phyloP scores from a whole-genome alignment of 2,797 vertebrate genomes.

The Tolypeutes matacus region DNA sequence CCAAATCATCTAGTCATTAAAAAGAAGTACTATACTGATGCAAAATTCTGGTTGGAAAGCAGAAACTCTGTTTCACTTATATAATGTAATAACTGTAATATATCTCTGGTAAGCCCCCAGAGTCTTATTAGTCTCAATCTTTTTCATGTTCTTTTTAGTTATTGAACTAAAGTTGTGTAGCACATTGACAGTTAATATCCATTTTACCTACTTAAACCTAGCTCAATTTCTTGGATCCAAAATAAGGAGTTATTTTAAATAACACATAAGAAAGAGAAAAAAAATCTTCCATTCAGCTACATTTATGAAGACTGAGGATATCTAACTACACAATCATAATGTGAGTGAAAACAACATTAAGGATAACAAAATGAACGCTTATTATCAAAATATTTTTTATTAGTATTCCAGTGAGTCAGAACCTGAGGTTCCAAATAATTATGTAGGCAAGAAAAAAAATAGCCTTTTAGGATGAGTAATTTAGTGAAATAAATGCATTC shows the following conservation, averaged over 20 bases:
- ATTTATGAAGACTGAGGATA: slow-evolving; percentile 31
- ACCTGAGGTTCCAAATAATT: slow-evolving; percentile 18
- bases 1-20: neutral
- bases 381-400: neutral
- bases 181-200: neutral
- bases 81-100: neutral
- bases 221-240: neutral
- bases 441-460: neutral
- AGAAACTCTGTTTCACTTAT: neutral
- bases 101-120: neutral
- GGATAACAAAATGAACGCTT: neutral
- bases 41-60: neutral
- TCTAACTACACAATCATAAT: neutral
- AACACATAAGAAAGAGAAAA: neutral
- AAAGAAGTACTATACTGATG: neutral
- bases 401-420: neutral
- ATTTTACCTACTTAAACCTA: slow-evolving; percentile 15
- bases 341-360: slow-evolving; percentile 40
- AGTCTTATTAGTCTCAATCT: neutral
- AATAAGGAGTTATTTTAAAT: slow-evolving; percentile 34
- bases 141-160: slow-evolving; percentile 35
- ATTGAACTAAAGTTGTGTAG: neutral
- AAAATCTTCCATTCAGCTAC: neutral
- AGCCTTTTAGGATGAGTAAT: neutral
- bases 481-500: neutral